Conservation (phyloP, 2,113 vertebrate genomes). For the Polypterus senegalus region DNA sequence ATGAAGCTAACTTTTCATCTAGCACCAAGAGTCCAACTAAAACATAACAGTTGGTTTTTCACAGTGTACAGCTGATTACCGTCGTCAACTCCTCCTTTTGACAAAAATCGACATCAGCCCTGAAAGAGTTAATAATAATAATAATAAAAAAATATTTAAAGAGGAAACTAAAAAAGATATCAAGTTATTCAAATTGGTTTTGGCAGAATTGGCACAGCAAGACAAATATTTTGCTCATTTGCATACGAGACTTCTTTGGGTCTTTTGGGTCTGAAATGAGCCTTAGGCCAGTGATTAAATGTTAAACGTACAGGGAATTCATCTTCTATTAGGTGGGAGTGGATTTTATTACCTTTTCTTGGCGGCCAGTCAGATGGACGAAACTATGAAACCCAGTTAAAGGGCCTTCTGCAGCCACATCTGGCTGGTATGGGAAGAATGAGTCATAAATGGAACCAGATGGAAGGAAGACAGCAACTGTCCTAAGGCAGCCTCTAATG, state of each 20-base stretch:
- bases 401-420: conserved; percentile 41
- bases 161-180: too few relatives aligned
- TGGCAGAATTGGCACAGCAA: background rate
- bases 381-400: conserved; percentile 34
- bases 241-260: background rate
- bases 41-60: too few relatives aligned
- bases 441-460: conserved; percentile 54
- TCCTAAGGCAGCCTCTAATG: conserved; percentile 27
- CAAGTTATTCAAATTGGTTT: too few relatives aligned
- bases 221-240: background rate
- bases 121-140: too few relatives aligned
- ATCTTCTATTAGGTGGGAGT: conserved; percentile 39
- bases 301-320: conserved; percentile 36
- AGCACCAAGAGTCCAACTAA: too few relatives aligned
- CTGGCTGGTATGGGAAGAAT: conserved; percentile 43
- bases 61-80: too few relatives aligned
- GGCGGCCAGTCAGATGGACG: conserved; percentile 30
- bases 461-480: conserved; percentile 38
- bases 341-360: conserved; percentile 39
- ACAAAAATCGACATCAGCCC: too few relatives aligned
- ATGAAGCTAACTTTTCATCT: too few relatives aligned
- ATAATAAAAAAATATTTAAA: too few relatives aligned
- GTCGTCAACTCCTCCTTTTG: too few relatives aligned
- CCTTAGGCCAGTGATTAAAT: conserved; percentile 38
- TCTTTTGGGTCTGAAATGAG: conserved; percentile 21